Conservation (phyloP, 2,888 invertebrate species). For the Ernsta delagoae region DNA sequence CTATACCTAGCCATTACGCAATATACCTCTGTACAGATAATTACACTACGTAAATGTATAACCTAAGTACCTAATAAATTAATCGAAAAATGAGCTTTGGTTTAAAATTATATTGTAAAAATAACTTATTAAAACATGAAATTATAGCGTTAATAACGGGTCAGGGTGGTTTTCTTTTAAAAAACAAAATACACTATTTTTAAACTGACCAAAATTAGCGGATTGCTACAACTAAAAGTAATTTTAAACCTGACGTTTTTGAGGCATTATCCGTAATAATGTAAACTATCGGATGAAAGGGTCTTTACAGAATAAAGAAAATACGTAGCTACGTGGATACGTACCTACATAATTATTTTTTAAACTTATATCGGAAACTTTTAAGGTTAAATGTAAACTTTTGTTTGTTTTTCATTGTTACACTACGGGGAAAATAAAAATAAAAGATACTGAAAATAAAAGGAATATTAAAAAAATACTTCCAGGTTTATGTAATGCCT, state of each 20-base stretch:
- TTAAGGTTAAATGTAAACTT: too few species aligned
- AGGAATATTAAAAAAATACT: neutral
- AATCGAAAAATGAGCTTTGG: conserved; percentile 71
- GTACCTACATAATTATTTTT: neutral
- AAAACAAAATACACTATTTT: conserved; percentile 7
- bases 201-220: neutral
- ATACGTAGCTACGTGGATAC: too few species aligned
- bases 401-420: too few species aligned
- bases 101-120: conserved; percentile 55
- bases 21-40: conserved; percentile 55
- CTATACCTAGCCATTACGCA: conserved; percentile 47
- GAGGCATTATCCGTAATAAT: neutral
- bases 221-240: neutral
- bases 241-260: neutral
- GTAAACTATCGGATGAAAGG: too few species aligned
- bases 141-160: neutral
- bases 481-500: neutral
- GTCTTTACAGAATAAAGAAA: too few species aligned
- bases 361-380: too few species aligned
- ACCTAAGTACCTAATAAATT: conserved; percentile 54
- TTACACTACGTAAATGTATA: conserved; percentile 36
- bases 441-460: neutral
- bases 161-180: neutral
- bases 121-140: conserved; percentile 43
- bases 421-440: too few species aligned